phyloP scores from a whole-genome alignment of 2,888 invertebrate species.

The Allacma fusca region DNA sequence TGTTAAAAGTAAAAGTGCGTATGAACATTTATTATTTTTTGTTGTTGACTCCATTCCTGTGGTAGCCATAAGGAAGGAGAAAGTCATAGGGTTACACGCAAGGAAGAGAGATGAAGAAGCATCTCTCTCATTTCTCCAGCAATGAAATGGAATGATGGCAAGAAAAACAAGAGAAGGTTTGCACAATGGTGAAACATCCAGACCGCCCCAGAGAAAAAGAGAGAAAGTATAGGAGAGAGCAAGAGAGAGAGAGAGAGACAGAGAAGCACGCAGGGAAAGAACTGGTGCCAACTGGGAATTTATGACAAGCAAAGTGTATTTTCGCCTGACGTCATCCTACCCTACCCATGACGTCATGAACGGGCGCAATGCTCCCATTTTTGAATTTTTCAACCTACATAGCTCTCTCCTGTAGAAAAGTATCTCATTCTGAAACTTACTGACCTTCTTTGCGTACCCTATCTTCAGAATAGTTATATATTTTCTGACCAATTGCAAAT shows the following conservation, averaged over 20 bases:
- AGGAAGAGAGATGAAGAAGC: background rate
- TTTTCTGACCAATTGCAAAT: too few species aligned
- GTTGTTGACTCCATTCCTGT: background rate
- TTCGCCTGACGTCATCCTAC: constrained; percentile 46
- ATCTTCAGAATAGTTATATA: too few species aligned
- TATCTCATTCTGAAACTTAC: background rate
- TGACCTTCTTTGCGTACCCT: background rate
- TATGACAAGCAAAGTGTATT: constrained; percentile 47
- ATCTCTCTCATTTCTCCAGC: background rate
- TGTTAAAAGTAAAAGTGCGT: background rate
- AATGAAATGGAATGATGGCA: background rate
- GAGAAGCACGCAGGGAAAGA: constrained; percentile 16
- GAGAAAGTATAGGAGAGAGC: background rate
- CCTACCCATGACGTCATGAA: background rate
- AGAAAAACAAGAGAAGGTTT: background rate
- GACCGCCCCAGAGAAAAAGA: background rate
- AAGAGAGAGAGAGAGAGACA: constrained; percentile 16
- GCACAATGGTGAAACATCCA: background rate
- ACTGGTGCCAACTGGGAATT: constrained; percentile 43
- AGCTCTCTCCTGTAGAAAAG: background rate
- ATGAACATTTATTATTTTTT: background rate
- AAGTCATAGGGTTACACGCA: background rate
- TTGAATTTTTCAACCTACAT: background rate
- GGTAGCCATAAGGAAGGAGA: background rate
- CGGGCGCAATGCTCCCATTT: background rate